A percentile compares a stretch with the other conserved stretches of the same genome.
These are phyloP conservation scores for Gandaritis pyraliata DNA, from an alignment of 2,888 invertebrate genomes.

Conservation along the genomic window DNA sequence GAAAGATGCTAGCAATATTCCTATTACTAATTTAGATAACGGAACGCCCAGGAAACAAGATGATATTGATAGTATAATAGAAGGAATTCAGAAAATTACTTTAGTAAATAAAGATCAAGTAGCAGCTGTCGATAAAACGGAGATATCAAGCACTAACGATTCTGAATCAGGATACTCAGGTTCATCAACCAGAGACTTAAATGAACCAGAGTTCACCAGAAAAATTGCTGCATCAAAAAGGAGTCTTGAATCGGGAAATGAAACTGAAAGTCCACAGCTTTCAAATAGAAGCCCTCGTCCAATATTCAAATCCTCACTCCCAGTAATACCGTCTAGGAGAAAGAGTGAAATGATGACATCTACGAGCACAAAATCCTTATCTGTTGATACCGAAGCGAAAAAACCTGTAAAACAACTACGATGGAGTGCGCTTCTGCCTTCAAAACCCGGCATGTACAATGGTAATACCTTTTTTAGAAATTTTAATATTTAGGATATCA, in stretches of 20 bases:
- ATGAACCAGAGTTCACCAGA: conserved; percentile 46
- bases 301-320: conserved; percentile 57
- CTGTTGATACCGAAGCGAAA: conserved; percentile 45
- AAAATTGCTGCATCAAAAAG: conserved; percentile 37
- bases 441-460: conserved; percentile 54
- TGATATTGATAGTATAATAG: conserved; percentile 43
- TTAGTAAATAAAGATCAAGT: conserved; percentile 45
- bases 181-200: conserved; percentile 55
- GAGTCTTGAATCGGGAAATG: conserved; percentile 36
- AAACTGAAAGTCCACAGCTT: conserved; percentile 35
- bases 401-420: conserved; percentile 61
- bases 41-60: conserved; percentile 38
- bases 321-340: conserved; percentile 47
- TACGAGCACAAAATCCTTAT: conserved; percentile 54
- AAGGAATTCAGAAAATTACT: conserved; percentile 47
- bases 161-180: conserved; percentile 68
- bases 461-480: conserved; percentile 11
- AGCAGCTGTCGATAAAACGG: conserved; percentile 47
- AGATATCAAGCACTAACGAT: conserved; percentile 57
- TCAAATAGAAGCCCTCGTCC: conserved; percentile 36
- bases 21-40: conserved; percentile 23
- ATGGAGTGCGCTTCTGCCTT: conserved; percentile 65
- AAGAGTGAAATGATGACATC: conserved; percentile 51
- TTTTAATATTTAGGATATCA: background rate
- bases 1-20: conserved; percentile 5